Evolutionary conservation across 2,113 vertebrate species (phyloP).

Genomic region (Tenrec ecaudatus): DNA sequence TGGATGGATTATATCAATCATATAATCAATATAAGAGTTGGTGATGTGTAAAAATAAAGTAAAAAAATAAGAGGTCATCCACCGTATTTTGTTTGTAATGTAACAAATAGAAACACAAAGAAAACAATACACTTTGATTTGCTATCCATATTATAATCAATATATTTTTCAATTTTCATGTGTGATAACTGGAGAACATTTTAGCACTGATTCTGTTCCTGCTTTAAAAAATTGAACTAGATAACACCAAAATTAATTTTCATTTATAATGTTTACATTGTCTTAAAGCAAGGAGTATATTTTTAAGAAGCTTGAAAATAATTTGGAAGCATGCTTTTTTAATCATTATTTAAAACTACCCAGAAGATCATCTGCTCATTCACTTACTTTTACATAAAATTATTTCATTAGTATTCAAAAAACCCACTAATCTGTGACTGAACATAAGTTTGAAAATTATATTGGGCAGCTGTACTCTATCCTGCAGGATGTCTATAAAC

Average conservation of each 20-base stretch:
- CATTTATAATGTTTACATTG: background rate
- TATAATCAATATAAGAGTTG: background rate
- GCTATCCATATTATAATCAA: background rate
- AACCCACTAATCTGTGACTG: background rate
- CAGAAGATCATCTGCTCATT: background rate
- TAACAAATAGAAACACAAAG: background rate
- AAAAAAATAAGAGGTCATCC: background rate
- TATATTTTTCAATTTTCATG: background rate
- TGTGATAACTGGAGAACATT: slow-evolving; percentile 11
- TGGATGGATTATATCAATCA: slow-evolving; percentile 40
- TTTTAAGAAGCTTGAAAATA: background rate
- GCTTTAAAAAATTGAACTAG: background rate
- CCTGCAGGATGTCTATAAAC: no score
- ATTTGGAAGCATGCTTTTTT: background rate
- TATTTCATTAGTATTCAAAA: background rate
- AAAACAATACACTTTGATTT: background rate
- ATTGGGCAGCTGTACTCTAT: no score
- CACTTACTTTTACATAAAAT: slow-evolving; percentile 35
- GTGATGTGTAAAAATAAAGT: slow-evolving; percentile 18
- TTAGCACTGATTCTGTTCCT: background rate
- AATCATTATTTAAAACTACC: background rate
- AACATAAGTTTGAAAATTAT: background rate
- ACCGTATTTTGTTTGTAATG: slow-evolving; percentile 19
- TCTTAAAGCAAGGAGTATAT: background rate
- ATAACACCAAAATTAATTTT: slow-evolving; percentile 12